Evolutionary conservation across 2,797 vertebrate species (phyloP).

Genomic region (Momotus momota): DNA sequence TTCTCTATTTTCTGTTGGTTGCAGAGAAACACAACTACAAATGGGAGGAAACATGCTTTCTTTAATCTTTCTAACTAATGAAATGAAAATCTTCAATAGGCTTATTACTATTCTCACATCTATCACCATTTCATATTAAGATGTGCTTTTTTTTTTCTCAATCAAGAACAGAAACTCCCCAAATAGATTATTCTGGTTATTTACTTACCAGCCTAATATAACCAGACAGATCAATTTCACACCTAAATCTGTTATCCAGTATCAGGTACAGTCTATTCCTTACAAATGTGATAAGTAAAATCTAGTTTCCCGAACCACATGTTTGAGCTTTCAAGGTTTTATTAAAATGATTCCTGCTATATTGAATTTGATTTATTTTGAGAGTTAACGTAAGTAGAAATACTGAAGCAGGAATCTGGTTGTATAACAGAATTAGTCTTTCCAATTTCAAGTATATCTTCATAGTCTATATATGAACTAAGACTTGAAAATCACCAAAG

Average conservation of each 20-base stretch:
- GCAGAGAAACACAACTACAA: neutral
- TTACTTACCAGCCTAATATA: neutral
- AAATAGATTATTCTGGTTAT: neutral
- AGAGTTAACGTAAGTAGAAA: neutral
- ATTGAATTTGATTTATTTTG: neutral
- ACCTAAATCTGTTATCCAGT: neutral
- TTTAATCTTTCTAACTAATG: neutral
- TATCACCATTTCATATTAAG: neutral
- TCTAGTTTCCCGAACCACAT: neutral
- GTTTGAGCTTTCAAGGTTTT: neutral
- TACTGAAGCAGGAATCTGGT: neutral
- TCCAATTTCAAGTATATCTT: neutral
- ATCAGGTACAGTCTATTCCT: neutral
- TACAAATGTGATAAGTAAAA: neutral
- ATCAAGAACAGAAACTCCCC: neutral
- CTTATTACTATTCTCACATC: neutral
- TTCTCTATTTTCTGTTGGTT: neutral
- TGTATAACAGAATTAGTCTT: neutral
- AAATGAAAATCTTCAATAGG: neutral
- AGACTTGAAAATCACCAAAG: neutral
- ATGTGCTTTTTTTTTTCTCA: neutral
- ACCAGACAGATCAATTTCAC: conserved; percentile 12
- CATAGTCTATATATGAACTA: neutral
- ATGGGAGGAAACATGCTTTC: neutral
- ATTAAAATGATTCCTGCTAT: neutral